Percentiles rank a stretch among this genome's conserved stretches.
phyloP scores from a whole-genome alignment of 2,113 vertebrate species.

The Engraulis encrasicolus region DNA sequence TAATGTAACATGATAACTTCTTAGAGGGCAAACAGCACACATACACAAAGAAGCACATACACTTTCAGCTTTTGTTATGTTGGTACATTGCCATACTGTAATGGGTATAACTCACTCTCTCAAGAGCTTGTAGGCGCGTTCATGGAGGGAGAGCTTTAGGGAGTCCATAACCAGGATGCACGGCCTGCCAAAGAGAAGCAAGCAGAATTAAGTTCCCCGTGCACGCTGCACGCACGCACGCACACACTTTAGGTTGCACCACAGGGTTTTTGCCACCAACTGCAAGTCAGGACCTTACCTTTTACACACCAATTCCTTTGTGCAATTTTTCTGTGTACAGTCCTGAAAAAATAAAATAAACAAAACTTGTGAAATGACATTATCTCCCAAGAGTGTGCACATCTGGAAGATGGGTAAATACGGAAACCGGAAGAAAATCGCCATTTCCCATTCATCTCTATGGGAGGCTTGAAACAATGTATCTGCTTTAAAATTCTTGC shows the following conservation, averaged over 20 bases:
- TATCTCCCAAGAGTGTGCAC: too few relatives aligned
- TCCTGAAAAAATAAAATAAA: constrained; percentile 53
- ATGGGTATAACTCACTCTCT: constrained; percentile 82
- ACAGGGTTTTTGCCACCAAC: not conserved
- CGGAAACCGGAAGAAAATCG: too few relatives aligned
- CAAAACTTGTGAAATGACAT: not conserved
- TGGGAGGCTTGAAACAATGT: too few relatives aligned
- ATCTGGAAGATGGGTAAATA: too few relatives aligned
- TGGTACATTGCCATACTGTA: too few relatives aligned
- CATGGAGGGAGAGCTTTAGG: constrained; percentile 81
- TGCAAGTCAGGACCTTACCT: constrained; percentile 57
- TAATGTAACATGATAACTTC: too few relatives aligned
- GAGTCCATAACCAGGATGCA: constrained; percentile 95
- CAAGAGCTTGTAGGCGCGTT: constrained; percentile 85
- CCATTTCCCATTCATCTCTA: too few relatives aligned
- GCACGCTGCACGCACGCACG: not conserved
- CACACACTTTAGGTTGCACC: not conserved
- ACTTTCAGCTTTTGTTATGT: too few relatives aligned
- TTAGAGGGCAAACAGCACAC: too few relatives aligned
- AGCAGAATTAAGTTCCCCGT: not conserved
- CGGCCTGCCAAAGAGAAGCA: constrained; percentile 72
- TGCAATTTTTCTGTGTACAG: constrained; percentile 61
- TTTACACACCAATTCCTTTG: constrained; percentile 47
- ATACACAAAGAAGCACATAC: not conserved
- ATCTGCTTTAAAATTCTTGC: too few relatives aligned